Base-by-base conservation (phyloP, 2,797 vertebrate species). In the Pogonophryne albipinna region DNA sequence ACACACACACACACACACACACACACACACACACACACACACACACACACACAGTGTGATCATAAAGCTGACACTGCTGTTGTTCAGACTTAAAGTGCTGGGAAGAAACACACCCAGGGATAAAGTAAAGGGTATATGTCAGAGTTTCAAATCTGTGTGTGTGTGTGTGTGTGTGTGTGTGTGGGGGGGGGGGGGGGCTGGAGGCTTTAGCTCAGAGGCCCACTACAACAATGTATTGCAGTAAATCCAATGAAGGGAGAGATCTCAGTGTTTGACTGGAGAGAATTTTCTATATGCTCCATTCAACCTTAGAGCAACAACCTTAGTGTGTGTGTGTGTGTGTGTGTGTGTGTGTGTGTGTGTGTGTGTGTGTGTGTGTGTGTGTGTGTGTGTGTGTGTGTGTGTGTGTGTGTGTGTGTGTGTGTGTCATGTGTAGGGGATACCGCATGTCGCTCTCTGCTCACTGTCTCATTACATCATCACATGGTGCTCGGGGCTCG, bases 401-500 rank as follows among this genome's bases (percentile, higher is more conserved):
- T 57, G 14, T 34, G 27, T 8, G 17, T 46, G 38, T 80, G 71
- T 74, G 53, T 71, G 57, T 46, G 50, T 46, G 57, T 52, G 41
- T 55, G 46, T 49, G 41, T 74, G 66, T 64, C 15, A 57, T 64
- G 65, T 71, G 72, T 61, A 65, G 79, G 87, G 84, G 80, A 87
- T 85, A 87, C 84, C 78, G 7, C 65, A 66, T 34, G 76, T 85
- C 71, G 57, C 59, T 76, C 73, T 76, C 71, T 61, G 76, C 76
- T 82, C 70, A 71, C 75, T 80, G 51, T 81, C 72, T 83, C 72
- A 74, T 87, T 87, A 88, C 81, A 82, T 92, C 85, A 85, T 84
- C 79, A 76, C 76, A 82, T 63, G 71, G 64, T 50, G 71, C 70
- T 85, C 64, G 82, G 80, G 72, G 73, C 71, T 81, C 14, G 8